These are phyloP conservation scores for Cephonodes hylas DNA, from an alignment of 2,888 invertebrate genomes.

Conservation along the genomic window DNA sequence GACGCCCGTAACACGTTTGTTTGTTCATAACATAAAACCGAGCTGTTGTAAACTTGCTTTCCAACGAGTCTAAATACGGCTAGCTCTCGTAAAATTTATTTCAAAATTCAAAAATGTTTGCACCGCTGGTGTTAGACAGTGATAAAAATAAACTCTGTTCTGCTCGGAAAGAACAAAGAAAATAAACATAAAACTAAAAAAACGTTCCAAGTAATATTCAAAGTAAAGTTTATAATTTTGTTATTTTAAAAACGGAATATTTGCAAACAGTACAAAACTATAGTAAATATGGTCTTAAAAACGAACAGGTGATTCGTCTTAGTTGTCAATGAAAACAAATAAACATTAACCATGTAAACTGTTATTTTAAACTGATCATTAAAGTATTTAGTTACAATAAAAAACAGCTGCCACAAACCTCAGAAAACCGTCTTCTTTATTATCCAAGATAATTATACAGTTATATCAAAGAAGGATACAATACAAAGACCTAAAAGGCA, in stretches of 20 bases:
- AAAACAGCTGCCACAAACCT: neutral
- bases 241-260: too few relatives aligned
- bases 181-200: too few relatives aligned
- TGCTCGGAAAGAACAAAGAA: neutral
- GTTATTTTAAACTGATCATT: too few relatives aligned
- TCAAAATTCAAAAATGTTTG: constrained; percentile 18
- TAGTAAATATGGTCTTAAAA: too few relatives aligned
- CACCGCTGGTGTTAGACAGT: neutral
- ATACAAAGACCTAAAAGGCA: neutral
- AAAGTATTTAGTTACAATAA: neutral
- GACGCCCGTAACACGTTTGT: constrained; percentile 63
- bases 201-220: too few relatives aligned
- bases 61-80: constrained; percentile 44
- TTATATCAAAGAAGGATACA: neutral
- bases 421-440: neutral
- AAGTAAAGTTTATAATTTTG: too few relatives aligned
- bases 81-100: constrained; percentile 65
- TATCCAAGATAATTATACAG: neutral
- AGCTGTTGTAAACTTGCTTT: constrained; percentile 64
- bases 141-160: neutral
- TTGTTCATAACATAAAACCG: constrained; percentile 75
- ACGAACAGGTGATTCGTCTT: too few relatives aligned
- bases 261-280: too few relatives aligned
- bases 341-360: too few relatives aligned
- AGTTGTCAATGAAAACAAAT: too few relatives aligned